Percentiles rank a stretch among this genome's conserved stretches.
Conservation (phyloP, 2,113 vertebrate species). For the Passerina amoena region DNA sequence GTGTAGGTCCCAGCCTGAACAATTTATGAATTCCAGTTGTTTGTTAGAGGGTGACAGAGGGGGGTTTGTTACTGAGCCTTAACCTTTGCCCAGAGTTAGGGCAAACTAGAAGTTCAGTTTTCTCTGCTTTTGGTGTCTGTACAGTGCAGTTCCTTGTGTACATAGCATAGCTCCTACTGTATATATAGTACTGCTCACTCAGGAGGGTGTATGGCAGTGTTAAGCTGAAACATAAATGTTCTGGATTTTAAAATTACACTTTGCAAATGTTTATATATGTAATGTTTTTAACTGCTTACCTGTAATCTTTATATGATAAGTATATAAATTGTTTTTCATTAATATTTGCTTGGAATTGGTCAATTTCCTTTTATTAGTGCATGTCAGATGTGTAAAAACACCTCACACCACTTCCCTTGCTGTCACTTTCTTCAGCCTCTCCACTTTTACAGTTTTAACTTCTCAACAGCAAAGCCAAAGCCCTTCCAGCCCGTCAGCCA, state of each 20-base stretch:
- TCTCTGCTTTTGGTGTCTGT: not conserved
- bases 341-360: not conserved
- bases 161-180: not conserved
- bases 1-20: not conserved
- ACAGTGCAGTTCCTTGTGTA: not conserved
- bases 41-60: not conserved
- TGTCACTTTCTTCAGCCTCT: not conserved
- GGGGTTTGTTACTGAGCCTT: slow-evolving; percentile 11
- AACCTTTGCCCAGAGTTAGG: not conserved
- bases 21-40: not conserved
- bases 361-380: not conserved
- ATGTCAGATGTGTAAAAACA: not conserved
- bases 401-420: not conserved
- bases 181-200: not conserved
- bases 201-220: not conserved
- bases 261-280: not conserved
- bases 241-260: not conserved
- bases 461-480: not conserved
- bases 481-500: not conserved
- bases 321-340: slow-evolving; percentile 40
- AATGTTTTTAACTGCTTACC: slow-evolving; percentile 5
- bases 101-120: not conserved
- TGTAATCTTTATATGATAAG: slow-evolving; percentile 39
- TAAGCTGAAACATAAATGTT: not conserved
- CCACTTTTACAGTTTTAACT: not conserved